These are phyloP conservation scores for Anguilla marmorata DNA, from an alignment of 2,797 vertebrate species.

Conservation along the genomic window DNA sequence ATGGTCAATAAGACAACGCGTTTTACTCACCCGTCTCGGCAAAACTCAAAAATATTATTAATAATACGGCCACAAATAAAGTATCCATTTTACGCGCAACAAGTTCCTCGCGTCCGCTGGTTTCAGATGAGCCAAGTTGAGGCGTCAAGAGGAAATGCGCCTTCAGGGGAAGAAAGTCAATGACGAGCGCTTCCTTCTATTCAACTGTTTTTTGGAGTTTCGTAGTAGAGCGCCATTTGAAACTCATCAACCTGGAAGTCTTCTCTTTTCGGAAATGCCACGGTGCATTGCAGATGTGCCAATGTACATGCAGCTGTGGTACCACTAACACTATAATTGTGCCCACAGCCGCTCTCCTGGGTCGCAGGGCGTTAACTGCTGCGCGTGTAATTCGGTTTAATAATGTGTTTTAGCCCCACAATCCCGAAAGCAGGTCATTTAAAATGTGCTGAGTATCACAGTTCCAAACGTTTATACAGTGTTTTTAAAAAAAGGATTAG, in stretches of 20 bases:
- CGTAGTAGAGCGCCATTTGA: slow-evolving; percentile 69
- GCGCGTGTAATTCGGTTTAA: slow-evolving; percentile 10
- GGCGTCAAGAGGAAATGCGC: slow-evolving; percentile 82
- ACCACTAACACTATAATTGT: background rate
- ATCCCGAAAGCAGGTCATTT: slow-evolving; percentile 9
- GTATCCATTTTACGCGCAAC: slow-evolving; percentile 82
- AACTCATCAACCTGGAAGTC: slow-evolving; percentile 68
- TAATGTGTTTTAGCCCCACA: slow-evolving; percentile 15
- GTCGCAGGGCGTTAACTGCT: background rate
- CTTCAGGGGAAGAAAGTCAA: slow-evolving; percentile 82
- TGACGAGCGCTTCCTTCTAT: slow-evolving; percentile 91
- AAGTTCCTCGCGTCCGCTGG: slow-evolving; percentile 66
- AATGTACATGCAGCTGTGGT: slow-evolving; percentile 22
- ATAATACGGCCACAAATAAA: slow-evolving; percentile 62
- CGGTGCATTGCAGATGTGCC: slow-evolving; percentile 48
- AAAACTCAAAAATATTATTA: slow-evolving; percentile 72
- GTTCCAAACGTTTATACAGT: background rate
- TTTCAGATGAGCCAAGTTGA: slow-evolving; percentile 77
- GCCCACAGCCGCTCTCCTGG: too few species aligned
- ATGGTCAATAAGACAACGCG: background rate
- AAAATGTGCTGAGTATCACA: background rate
- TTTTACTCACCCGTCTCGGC: slow-evolving; percentile 77
- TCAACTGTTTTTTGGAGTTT: slow-evolving; percentile 80
- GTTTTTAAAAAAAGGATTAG: background rate
- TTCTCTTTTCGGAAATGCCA: slow-evolving; percentile 65